A percentile compares a stretch with the other conserved stretches of the same genome.
phyloP scores from a whole-genome alignment of 2,797 vertebrate genomes.

The Numenius phaeopus region DNA sequence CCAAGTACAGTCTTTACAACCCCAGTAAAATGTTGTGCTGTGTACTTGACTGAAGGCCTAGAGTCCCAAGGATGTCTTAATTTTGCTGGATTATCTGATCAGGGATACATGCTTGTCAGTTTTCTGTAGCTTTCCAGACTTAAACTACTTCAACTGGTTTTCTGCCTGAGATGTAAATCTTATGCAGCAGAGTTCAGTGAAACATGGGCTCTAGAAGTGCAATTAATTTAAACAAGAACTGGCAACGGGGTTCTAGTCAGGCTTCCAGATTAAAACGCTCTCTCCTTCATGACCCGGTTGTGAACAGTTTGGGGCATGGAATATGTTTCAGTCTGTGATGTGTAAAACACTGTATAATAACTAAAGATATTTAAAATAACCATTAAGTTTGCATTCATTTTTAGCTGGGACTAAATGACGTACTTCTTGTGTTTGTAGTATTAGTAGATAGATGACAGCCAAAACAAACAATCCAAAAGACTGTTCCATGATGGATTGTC shows the following conservation, averaged over 20 bases:
- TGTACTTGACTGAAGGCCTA: background rate
- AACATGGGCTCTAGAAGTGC: background rate
- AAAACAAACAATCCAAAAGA: conserved; percentile 3
- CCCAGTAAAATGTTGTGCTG: background rate
- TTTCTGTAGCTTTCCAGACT: background rate
- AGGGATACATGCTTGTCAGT: background rate
- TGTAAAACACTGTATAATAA: background rate
- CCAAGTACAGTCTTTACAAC: background rate
- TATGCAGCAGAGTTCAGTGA: background rate
- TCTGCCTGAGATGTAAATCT: background rate
- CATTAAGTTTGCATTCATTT: background rate
- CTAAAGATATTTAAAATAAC: background rate
- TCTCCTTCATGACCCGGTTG: rapidly evolving
- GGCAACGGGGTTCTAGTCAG: background rate
- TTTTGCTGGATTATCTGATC: background rate
- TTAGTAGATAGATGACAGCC: background rate
- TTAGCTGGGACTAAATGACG: background rate
- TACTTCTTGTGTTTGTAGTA: background rate
- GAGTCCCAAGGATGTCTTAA: background rate
- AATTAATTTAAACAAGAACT: background rate
- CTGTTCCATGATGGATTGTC: background rate
- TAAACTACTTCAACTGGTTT: background rate
- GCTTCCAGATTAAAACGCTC: background rate
- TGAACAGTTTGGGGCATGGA: background rate
- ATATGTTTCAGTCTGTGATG: background rate